These are phyloP conservation scores for Sarcophaga subvicina DNA, from an alignment of 2,888 invertebrate genomes.

Conservation along the genomic window DNA sequence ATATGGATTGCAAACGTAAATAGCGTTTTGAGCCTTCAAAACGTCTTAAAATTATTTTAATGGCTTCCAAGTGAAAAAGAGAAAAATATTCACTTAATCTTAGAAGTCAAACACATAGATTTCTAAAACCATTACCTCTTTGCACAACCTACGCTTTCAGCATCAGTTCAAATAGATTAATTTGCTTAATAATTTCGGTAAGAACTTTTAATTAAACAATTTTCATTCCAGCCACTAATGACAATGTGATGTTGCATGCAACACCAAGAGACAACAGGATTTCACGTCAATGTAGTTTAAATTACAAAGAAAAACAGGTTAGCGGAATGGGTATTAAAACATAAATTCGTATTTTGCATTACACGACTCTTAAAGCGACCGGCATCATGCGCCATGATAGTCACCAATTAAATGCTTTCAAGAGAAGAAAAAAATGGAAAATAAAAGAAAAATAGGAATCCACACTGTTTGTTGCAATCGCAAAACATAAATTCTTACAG, in stretches of 20 bases:
- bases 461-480: conserved; percentile 59
- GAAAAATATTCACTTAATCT: too few relatives aligned
- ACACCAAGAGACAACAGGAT: conserved; percentile 3
- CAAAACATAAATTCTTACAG: conserved; percentile 52
- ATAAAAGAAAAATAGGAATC: conserved; percentile 5
- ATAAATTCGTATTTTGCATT: conserved; percentile 40
- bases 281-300: conserved; percentile 28
- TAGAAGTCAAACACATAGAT: not conserved
- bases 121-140: not conserved
- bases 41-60: too few relatives aligned
- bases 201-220: not conserved
- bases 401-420: conserved; percentile 59
- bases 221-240: not conserved
- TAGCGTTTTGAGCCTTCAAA: too few relatives aligned
- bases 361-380: conserved; percentile 33
- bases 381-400: conserved; percentile 57
- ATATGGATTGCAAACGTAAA: too few relatives aligned
- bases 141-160: not conserved
- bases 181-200: not conserved
- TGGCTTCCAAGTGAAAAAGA: too few relatives aligned
- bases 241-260: not conserved
- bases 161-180: not conserved
- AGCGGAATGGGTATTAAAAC: conserved; percentile 30
- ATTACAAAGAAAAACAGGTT: conserved; percentile 27
- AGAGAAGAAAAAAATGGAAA: not conserved